phyloP scores from a whole-genome alignment of 1,140 invertebrate genomes.

The Polyergus mexicanus region DNA sequence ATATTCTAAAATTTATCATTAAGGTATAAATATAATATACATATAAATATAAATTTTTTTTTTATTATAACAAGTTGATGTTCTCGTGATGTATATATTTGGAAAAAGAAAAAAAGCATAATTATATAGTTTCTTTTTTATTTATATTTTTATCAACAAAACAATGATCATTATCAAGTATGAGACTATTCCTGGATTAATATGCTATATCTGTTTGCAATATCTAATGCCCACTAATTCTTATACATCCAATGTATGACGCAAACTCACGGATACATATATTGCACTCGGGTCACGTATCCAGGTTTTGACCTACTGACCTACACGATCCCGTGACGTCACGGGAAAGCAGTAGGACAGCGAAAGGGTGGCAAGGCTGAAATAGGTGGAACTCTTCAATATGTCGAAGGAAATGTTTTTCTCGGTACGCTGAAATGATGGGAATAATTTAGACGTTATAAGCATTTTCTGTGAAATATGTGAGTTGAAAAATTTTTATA shows the following conservation, averaged over 20 bases:
- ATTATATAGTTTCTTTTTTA: too few species aligned
- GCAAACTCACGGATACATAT: conserved; percentile 39
- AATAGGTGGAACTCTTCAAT: conserved; percentile 35
- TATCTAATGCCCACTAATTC: conserved; percentile 46
- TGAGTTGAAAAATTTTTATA: not conserved
- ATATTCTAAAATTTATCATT: too few species aligned
- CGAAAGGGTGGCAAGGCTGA: conserved; percentile 53
- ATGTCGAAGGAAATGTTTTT: conserved; percentile 32
- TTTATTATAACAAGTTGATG: too few species aligned
- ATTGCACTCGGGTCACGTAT: conserved; percentile 70
- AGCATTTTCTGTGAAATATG: not conserved
- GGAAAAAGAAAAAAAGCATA: too few species aligned
- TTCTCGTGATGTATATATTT: too few species aligned
- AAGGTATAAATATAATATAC: too few species aligned
- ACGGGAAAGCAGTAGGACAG: conserved; percentile 73
- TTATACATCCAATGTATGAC: conserved; percentile 59
- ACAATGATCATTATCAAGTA: too few species aligned
- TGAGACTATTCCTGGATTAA: not conserved
- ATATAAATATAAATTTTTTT: too few species aligned
- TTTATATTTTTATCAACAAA: too few species aligned
- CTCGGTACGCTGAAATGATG: not conserved
- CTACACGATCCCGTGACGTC: conserved; percentile 80
- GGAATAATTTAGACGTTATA: conserved; percentile 23
- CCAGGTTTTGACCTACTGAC: conserved; percentile 81
- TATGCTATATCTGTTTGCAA: not conserved